Conservation (phyloP, 2,797 vertebrate genomes). For the Bovichtus diacanthus region DNA sequence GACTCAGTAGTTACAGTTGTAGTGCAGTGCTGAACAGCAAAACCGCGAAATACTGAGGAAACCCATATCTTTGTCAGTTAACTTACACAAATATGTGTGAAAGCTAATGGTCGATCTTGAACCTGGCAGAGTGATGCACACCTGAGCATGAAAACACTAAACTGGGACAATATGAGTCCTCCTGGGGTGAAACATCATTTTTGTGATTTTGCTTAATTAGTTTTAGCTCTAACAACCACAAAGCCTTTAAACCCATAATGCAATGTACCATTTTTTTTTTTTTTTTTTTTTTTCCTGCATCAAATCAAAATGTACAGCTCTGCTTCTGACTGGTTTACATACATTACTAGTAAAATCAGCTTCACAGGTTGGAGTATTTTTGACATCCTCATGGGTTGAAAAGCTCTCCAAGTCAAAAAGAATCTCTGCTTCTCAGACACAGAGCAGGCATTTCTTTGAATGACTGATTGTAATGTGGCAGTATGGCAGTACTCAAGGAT, state of each 20-base stretch:
- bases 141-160: background rate
- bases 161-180: background rate
- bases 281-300: background rate
- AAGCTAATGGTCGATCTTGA: background rate
- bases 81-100: background rate
- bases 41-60: background rate
- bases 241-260: background rate
- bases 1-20: background rate
- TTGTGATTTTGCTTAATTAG: background rate
- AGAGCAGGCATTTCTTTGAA: background rate
- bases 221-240: background rate
- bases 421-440: background rate
- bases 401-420: background rate
- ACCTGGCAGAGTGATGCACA: background rate
- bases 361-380: background rate
- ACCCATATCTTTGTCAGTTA: background rate
- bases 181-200: background rate
- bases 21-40: background rate
- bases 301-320: background rate
- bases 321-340: background rate
- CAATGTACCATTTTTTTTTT: background rate
- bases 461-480: background rate
- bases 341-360: background rate
- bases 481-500: background rate
- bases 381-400: background rate